phyloP scores from a whole-genome alignment of 2,888 invertebrate genomes.

The Pyrochroa serraticornis region DNA sequence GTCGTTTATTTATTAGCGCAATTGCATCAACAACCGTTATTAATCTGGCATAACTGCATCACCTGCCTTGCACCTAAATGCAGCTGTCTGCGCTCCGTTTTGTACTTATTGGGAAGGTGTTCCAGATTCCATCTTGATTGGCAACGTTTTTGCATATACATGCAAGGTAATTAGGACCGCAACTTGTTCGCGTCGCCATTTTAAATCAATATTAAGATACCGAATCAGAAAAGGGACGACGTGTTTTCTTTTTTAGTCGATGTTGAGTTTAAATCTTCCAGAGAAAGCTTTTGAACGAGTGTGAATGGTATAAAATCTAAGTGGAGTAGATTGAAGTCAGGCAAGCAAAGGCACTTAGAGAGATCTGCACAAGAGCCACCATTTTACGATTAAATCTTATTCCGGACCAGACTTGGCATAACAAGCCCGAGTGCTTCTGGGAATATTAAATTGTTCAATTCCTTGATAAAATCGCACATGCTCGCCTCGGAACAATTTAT shows the following conservation, averaged over 20 bases:
- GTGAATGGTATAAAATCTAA: constrained; percentile 45
- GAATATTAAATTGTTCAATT: constrained; percentile 53
- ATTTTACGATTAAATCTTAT: constrained; percentile 55
- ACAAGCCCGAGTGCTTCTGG: constrained; percentile 50
- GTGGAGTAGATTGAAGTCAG: constrained; percentile 45
- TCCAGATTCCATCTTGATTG: constrained; percentile 26
- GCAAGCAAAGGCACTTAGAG: constrained; percentile 50
- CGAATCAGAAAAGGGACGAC: constrained; percentile 5
- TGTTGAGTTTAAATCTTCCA: constrained; percentile 26
- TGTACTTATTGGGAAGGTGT: constrained; percentile 19
- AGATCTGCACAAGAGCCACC: constrained; percentile 50
- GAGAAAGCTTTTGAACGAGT: constrained; percentile 31
- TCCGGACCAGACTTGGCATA: constrained; percentile 50
- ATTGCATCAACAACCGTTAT: too few species aligned
- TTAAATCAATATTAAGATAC: constrained; percentile 9
- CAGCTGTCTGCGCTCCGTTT: constrained; percentile 18
- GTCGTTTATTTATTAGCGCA: too few species aligned
- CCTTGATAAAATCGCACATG: constrained; percentile 36
- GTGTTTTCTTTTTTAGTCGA: constrained; percentile 14
- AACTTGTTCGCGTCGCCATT: constrained; percentile 15
- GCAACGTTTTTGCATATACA: constrained; percentile 13
- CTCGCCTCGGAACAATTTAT: constrained; percentile 3
- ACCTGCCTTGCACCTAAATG: constrained; percentile 13
- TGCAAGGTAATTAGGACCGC: constrained; percentile 9
- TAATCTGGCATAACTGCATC: not conserved